These are phyloP conservation scores for Erpobdella octoculata DNA, from an alignment of 2,888 invertebrate species.

Conservation along the genomic window DNA sequence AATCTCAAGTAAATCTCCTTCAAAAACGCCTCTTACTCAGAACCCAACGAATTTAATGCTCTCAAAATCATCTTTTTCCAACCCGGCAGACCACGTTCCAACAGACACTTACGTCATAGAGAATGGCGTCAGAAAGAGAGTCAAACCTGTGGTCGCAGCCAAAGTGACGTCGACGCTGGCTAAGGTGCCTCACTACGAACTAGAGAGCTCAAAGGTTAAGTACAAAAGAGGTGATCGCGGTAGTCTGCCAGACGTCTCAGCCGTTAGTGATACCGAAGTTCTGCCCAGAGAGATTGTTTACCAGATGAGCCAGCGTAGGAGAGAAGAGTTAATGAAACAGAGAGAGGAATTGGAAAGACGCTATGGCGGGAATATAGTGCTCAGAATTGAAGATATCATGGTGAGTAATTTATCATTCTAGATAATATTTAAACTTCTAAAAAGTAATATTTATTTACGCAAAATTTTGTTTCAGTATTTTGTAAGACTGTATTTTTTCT, in stretches of 20 bases:
- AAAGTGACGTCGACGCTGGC: conserved; percentile 9
- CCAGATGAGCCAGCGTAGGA: conserved; percentile 30
- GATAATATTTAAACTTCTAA: no score
- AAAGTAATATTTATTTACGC: no score
- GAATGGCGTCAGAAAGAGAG: conserved; percentile 23
- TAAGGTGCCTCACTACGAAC: conserved; percentile 18
- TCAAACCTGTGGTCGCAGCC: conserved; percentile 8
- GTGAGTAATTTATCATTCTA: no score
- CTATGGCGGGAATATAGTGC: conserved; percentile 10
- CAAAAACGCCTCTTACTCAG: neutral
- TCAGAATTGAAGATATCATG: conserved; percentile 17
- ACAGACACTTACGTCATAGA: conserved; percentile 27
- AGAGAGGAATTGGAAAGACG: conserved; percentile 27
- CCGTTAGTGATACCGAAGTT: conserved; percentile 23
- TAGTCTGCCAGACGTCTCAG: conserved; percentile 29
- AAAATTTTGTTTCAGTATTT: no score
- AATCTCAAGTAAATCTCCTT: neutral
- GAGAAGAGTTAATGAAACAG: conserved; percentile 30
- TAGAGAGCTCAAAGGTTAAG: conserved; percentile 19
- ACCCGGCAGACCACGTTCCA: conserved; percentile 15
- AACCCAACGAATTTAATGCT: neutral
- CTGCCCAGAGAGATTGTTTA: conserved; percentile 31
- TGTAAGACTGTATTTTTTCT: no score
- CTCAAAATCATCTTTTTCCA: neutral
- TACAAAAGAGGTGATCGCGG: conserved; percentile 24